Percentiles rank a stretch among this genome's conserved stretches.
Conservation (phyloP, 2,113 vertebrate genomes). For the Plectropomus leopardus region DNA sequence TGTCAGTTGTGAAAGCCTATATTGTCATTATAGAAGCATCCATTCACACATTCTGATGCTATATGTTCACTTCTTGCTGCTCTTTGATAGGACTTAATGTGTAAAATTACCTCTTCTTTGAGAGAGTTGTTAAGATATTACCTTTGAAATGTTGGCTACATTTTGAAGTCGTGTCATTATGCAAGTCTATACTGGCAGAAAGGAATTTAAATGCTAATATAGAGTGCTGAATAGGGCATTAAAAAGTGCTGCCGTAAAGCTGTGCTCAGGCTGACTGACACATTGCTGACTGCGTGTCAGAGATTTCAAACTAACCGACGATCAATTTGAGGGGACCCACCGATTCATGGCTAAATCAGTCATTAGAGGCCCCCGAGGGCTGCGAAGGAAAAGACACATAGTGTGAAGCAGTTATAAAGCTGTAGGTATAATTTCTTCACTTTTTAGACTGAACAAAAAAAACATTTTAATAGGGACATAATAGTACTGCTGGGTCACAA, state of each 20-base stretch:
- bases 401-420: constrained; percentile 33
- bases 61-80: background rate
- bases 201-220: constrained; percentile 62
- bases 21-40: background rate
- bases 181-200: constrained; percentile 25
- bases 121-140: constrained; percentile 24
- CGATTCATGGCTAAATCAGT: constrained; percentile 57
- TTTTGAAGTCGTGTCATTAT: constrained; percentile 18
- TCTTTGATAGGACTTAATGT: constrained; percentile 13
- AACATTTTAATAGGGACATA: background rate
- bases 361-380: constrained; percentile 28
- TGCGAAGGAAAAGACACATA: constrained; percentile 14
- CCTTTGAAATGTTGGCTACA: constrained; percentile 30
- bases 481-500: background rate
- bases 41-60: background rate
- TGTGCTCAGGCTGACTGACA: constrained; percentile 59
- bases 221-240: constrained; percentile 67
- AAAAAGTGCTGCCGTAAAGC: constrained; percentile 64
- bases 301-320: constrained; percentile 65
- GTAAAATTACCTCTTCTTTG: constrained; percentile 6
- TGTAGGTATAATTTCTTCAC: constrained; percentile 42
- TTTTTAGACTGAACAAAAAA: constrained; percentile 22
- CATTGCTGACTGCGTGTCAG: constrained; percentile 66
- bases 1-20: background rate
- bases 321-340: constrained; percentile 68